Evolutionary conservation across 2,888 invertebrate genomes (phyloP).

Genomic region (Spodoptera picta): DNA sequence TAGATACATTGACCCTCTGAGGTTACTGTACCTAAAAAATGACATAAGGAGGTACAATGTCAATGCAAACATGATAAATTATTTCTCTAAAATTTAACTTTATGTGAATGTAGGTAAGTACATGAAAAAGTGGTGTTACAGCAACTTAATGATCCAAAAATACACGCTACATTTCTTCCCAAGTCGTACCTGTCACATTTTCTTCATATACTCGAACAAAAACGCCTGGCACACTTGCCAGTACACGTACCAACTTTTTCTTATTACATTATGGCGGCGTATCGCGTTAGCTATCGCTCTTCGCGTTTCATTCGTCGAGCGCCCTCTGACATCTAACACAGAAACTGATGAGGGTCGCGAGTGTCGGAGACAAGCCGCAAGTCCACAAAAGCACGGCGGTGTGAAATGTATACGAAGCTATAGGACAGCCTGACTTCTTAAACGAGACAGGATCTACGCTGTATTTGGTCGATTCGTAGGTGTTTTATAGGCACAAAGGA

Average conservation of each 20-base stretch:
- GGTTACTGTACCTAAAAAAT: too few relatives aligned
- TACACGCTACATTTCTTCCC: background rate
- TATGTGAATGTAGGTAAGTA: background rate
- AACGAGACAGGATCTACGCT: conserved; percentile 14
- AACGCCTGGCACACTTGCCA: conserved; percentile 13
- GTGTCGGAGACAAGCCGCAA: conserved; percentile 62
- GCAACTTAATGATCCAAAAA: too few relatives aligned
- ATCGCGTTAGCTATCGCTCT: conserved; percentile 30
- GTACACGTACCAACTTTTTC: conserved; percentile 20
- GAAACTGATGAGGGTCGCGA: conserved; percentile 68
- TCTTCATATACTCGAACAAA: conserved; percentile 9
- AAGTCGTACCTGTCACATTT: conserved; percentile 10
- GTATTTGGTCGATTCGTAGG: conserved; percentile 4
- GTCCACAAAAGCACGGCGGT: conserved; percentile 55
- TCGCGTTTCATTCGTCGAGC: conserved; percentile 37
- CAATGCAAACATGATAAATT: too few relatives aligned
- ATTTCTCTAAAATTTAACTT: too few relatives aligned
- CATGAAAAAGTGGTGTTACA: too few relatives aligned
- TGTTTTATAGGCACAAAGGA: conserved; percentile 7
- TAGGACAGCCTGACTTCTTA: conserved; percentile 34
- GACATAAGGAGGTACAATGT: too few relatives aligned
- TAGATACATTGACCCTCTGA: too few relatives aligned
- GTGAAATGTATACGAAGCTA: conserved; percentile 42
- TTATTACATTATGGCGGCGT: conserved; percentile 30
- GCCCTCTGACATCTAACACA: conserved; percentile 53